Evolutionary conservation across 2,888 invertebrate genomes (phyloP).

Genomic region (Drosophila prolongata): DNA sequence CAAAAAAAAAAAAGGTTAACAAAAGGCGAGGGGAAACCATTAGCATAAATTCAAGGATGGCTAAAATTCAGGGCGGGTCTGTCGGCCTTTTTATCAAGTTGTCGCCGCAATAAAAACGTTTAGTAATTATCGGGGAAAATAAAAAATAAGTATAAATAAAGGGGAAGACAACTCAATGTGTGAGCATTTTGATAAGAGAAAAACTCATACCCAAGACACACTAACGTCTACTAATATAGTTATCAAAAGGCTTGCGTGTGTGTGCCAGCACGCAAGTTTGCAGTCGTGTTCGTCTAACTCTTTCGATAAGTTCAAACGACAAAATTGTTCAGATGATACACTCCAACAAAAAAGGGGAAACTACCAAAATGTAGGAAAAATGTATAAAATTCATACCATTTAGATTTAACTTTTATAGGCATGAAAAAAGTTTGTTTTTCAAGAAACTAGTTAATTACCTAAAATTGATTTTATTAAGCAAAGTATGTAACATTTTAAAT

Average conservation of each 20-base stretch:
- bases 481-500: no score
- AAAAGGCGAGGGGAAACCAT: constrained; percentile 44
- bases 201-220: constrained; percentile 6
- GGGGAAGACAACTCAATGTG: constrained; percentile 42
- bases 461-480: no score
- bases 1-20: constrained; percentile 28
- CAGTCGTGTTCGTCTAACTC: constrained; percentile 67
- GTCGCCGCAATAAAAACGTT: constrained; percentile 71
- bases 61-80: constrained; percentile 7
- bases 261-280: constrained; percentile 68
- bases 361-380: neutral
- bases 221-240: constrained; percentile 57
- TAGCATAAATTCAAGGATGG: constrained; percentile 59
- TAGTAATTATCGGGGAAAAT: constrained; percentile 64
- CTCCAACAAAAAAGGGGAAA: neutral
- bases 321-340: constrained; percentile 46
- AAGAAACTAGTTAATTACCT: no score
- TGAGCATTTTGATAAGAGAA: constrained; percentile 57
- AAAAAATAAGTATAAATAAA: constrained; percentile 41
- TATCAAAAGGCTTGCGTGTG: constrained; percentile 58
- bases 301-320: constrained; percentile 75
- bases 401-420: no score
- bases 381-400: no score
- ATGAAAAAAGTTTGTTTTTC: no score
- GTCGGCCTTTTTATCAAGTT: constrained; percentile 57